These are phyloP conservation scores for Melitaea athalia DNA, from an alignment of 2,888 invertebrate species.

Conservation along the genomic window DNA sequence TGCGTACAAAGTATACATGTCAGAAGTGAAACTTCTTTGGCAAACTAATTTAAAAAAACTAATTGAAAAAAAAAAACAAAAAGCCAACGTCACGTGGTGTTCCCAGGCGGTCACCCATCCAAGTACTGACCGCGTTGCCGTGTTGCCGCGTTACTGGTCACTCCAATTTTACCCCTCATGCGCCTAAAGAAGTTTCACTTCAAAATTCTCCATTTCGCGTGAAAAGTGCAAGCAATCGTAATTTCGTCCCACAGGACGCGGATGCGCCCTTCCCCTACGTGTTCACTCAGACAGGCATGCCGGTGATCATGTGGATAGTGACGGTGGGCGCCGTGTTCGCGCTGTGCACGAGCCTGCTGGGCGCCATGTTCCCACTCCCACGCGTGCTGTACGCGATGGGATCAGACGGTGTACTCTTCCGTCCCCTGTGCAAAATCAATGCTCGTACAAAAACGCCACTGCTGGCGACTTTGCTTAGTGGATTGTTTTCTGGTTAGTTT, in stretches of 20 bases:
- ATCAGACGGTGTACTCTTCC: slow-evolving; percentile 92
- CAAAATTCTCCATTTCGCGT: neutral
- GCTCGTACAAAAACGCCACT: slow-evolving; percentile 90
- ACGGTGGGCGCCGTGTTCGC: slow-evolving; percentile 96
- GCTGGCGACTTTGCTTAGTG: slow-evolving; percentile 88
- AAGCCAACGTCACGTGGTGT: too few relatives aligned
- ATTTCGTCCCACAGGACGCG: slow-evolving; percentile 81
- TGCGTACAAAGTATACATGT: too few relatives aligned
- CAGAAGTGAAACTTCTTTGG: too few relatives aligned
- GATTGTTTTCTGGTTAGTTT: slow-evolving; percentile 86
- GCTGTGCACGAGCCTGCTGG: slow-evolving; percentile 92
- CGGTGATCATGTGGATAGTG: slow-evolving; percentile 92
- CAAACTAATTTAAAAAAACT: too few relatives aligned
- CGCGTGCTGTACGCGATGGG: slow-evolving; percentile 95
- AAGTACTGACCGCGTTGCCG: too few relatives aligned
- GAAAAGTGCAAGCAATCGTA: neutral
- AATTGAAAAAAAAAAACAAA: too few relatives aligned
- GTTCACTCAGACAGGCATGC: slow-evolving; percentile 89
- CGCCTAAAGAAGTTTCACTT: too few relatives aligned
- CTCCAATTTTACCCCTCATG: too few relatives aligned
- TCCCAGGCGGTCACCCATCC: too few relatives aligned
- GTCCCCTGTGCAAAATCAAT: slow-evolving; percentile 86
- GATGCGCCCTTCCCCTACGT: slow-evolving; percentile 94
- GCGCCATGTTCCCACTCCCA: slow-evolving; percentile 94
- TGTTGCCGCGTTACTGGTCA: too few relatives aligned